Conservation (phyloP, 2,888 invertebrate species). For the Timandra comae region DNA sequence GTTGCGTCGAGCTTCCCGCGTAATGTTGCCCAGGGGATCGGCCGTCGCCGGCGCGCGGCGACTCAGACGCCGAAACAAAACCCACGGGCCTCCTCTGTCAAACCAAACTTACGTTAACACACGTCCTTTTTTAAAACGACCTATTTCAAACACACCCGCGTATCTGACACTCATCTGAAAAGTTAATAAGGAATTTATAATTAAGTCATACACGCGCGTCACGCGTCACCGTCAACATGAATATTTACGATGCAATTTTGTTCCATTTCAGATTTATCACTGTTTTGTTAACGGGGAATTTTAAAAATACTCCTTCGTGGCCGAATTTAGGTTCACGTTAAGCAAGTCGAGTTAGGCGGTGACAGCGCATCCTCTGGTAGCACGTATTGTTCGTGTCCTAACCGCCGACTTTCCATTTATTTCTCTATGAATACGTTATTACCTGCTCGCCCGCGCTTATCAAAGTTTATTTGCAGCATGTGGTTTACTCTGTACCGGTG, state of each 20-base stretch:
- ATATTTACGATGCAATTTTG: slow-evolving; percentile 70
- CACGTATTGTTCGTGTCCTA: slow-evolving; percentile 72
- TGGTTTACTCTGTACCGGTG: slow-evolving; percentile 75
- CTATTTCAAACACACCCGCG: slow-evolving; percentile 31
- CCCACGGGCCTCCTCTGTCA: slow-evolving; percentile 54
- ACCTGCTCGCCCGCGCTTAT: slow-evolving; percentile 77
- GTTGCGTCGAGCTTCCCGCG: slow-evolving; percentile 62
- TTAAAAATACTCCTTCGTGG: slow-evolving; percentile 61
- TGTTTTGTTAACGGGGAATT: slow-evolving; percentile 53
- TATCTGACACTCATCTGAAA: slow-evolving; percentile 47
- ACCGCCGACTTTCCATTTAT: slow-evolving; percentile 77
- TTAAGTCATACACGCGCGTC: slow-evolving; percentile 46
- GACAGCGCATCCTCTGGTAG: slow-evolving; percentile 65
- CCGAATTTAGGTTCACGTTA: slow-evolving; percentile 50
- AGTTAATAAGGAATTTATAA: slow-evolving; percentile 63
- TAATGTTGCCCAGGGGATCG: slow-evolving; percentile 68
- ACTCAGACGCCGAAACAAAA: slow-evolving; percentile 54
- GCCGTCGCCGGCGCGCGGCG: slow-evolving; percentile 44
- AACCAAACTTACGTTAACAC: slow-evolving; percentile 49
- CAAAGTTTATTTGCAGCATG: slow-evolving; percentile 77
- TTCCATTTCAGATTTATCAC: slow-evolving; percentile 64
- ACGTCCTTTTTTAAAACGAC: slow-evolving; percentile 48
- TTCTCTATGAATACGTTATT: slow-evolving; percentile 78
- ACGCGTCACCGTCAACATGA: slow-evolving; percentile 52
- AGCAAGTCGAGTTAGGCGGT: slow-evolving; percentile 40